A percentile compares a stretch with the other conserved stretches of the same genome.
These are phyloP conservation scores for Myioborus melanocephalus DNA, from an alignment of 2,797 vertebrate species.

Conservation along the genomic window DNA sequence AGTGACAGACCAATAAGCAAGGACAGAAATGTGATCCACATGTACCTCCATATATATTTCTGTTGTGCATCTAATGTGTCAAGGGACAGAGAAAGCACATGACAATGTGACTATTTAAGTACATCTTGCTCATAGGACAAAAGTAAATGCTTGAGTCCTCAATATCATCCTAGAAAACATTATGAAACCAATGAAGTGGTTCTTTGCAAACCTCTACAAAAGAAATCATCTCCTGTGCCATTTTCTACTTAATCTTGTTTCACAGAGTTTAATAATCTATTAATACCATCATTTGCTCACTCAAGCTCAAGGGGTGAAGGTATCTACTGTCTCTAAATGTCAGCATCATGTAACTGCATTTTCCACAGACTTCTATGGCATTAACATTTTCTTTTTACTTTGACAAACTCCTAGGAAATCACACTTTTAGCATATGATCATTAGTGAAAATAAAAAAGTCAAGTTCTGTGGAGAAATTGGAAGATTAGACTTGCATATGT, in stretches of 20 bases:
- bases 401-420: neutral
- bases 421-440: neutral
- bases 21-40: fast-evolving
- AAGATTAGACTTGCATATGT: neutral
- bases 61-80: neutral
- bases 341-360: neutral
- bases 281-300: neutral
- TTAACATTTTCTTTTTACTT: neutral
- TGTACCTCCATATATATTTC: neutral
- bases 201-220: neutral
- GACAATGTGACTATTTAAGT: neutral
- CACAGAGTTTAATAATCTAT: neutral
- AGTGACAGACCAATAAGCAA: neutral
- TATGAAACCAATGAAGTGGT: neutral
- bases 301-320: neutral
- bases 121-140: neutral
- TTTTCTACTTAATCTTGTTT: neutral
- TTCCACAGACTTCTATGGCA: neutral
- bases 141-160: neutral
- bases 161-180: neutral
- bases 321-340: neutral
- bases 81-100: neutral
- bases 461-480: neutral
- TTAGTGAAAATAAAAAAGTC: neutral
- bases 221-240: neutral